Evolutionary conservation across 2,797 vertebrate species (phyloP), one percentile per base, ranked within the genome.

Genomic region (Falco berigora): DNA sequence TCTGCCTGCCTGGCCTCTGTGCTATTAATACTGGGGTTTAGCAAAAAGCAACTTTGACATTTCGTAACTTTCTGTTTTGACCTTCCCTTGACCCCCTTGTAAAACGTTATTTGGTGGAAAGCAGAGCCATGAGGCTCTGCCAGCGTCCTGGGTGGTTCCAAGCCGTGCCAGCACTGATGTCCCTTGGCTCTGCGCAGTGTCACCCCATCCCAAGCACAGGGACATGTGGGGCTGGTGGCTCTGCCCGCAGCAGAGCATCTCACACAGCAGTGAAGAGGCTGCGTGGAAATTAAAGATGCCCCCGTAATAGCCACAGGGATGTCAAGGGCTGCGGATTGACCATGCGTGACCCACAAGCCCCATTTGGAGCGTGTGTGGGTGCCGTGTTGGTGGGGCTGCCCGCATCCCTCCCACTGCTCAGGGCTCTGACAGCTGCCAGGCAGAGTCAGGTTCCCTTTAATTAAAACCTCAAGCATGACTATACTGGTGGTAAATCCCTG

Each of bases 241-340:
- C 49, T 91, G 74, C 50, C 84, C 4, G 2, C n/a, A 87, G 58
- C 62, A 53, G 16, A 68, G 55, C 36, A 25, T 20, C 68, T 71
- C 40, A 13, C 32, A 10, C 10, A 53, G n/a, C 6, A 8, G 8
- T 6, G 5, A 46, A 56, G 44, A 56, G 67, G n/a, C 23, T 71
- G 40, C 1, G 0, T 21, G 50, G 55, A 44, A 87, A n/a, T 28
- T 4, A 36, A 55, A 79, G 1, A 0, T 24, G 1, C 4, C 3
- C 1, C 17, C 14, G 18, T 34, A 62, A 66, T 0, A 74, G 18
- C 25, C 28, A 8, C 1, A 3, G 42, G 56, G n/a, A 34, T 53
- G 47, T 16, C 22, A 71, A 36, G 64, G 56, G 34, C 5, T 38
- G 71, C 2, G 21, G 38, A 6, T 0, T 23, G 52, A 7, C 52